Evolutionary conservation across 2,888 invertebrate genomes (phyloP), one percentile per base, ranked within the genome.

Genomic region (Tetragnatha montana): DNA sequence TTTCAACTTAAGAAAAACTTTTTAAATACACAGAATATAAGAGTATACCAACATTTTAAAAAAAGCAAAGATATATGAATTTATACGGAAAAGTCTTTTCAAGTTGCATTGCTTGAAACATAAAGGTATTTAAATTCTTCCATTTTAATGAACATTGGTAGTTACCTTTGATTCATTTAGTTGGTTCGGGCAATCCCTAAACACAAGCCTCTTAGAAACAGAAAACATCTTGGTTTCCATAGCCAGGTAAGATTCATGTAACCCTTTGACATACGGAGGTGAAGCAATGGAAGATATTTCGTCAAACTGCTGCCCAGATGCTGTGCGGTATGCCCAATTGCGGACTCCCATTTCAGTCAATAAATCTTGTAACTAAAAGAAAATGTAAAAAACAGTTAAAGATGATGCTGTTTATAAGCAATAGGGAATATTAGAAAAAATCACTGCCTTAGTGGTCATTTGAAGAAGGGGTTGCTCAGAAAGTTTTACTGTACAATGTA

Each of bases 241-340:
- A 10, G 12, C 10, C 1, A 47, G 35, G 80, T 76, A 69, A 12
- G 74, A n/a, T 7, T 79, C n/a, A 1, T 71, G n/a, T 8, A 82
- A 78, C 73, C 85, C 51, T 71, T 35, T 51, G 1, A 92, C 19
- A 81, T 88, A 82, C 35, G 91, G 90, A 85, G 91, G 90, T 60
- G 51, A 51, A 35, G 70, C n/a, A 68, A 51, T 22, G 1, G 70
- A 3, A 70, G 76, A 50, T 19, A 19, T 14, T n/a, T 86, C 80
- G 22, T 71, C 17, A 1, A 89, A 79, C 0, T 19, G 21, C 75
- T 80, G 21, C 12, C 91, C 91, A 80, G 76, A 83, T 22, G 81
- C 78, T 0, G 90, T 60, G 49, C 79, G 14, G 19, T n/a, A 60
- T 12, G 91, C 69, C 83, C 85, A 88, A 10, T 91, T 85, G 19